Base-by-base conservation (phyloP, 53 echinoderm and acorn worm genomes). In the Temnopleurus reevesii region DNA sequence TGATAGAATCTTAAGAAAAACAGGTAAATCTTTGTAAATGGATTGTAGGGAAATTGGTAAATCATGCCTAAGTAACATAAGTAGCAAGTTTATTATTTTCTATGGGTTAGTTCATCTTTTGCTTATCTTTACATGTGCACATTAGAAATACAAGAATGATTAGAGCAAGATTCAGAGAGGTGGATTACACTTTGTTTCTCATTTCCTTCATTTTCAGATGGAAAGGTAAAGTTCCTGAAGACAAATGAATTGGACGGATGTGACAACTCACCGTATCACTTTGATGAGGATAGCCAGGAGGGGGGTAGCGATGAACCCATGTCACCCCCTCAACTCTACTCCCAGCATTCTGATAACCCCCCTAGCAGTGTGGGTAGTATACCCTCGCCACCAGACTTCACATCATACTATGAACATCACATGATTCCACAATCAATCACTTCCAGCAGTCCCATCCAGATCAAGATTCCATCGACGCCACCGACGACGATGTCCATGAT, bases 301-400 rank as follows among this genome's bases (percentile, higher is more conserved):
- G 86, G 83, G 17, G 59, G 55, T 41, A 96, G 92, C 15, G 93
- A 94, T 83, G 96, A 94, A 29, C 90, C 92, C 76, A 82, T 96
- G 86, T 98, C 96, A 66, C 99, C 99, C 44, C 91, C 99, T 47
- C 99, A 96, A 56, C 89, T 93, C 6, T 93, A 98, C 65, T 87
- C 90, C 8, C 81, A 86, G 35, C 83, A 79, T 15, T 84, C 91
- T 27, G 89, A 81, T 60, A 83, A 46, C 15, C 88, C 76, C 44
- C 87, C 87, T 13, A 81, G 58, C 19, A 92, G 94, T 27, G 86
- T 91, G 26, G 86, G 56, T 24, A 90, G 83, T 64, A 86, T 95
- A 81, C 95, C 95, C 26, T 93, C 95, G 45, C 95, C 95, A 10
- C 91, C 95, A 25, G 95, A 95, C 81, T 90, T 93, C 19, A 63